Percentiles rank a stretch among this genome's conserved stretches.
phyloP scores from a whole-genome alignment of 2,113 vertebrate genomes.

The Pseudopipra pipra region DNA sequence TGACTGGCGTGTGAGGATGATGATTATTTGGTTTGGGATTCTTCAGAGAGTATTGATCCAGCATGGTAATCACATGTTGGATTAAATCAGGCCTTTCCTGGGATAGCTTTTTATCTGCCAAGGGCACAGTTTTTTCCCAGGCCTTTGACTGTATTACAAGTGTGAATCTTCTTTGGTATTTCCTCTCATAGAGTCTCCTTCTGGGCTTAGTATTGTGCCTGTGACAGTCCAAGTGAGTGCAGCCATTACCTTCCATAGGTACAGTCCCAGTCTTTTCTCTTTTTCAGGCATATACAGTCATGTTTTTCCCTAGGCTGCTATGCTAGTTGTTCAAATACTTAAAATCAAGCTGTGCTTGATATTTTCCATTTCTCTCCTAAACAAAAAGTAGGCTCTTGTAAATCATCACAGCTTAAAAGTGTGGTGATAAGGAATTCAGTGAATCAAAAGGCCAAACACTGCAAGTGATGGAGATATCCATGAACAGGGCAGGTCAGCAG shows the following conservation, averaged over 20 bases:
- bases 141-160: background rate
- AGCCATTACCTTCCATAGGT: background rate
- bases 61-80: background rate
- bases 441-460: background rate
- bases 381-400: background rate
- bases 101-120: background rate
- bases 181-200: background rate
- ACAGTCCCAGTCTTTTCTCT: background rate
- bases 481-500: background rate
- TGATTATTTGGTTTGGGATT: background rate
- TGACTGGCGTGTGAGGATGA: background rate
- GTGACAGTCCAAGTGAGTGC: background rate
- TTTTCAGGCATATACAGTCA: background rate
- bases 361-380: background rate
- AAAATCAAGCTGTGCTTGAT: background rate
- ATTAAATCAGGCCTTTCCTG: background rate
- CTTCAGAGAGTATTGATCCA: background rate
- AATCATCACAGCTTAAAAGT: background rate
- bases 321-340: background rate
- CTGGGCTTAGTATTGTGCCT: background rate
- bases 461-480: background rate
- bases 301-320: background rate
- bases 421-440: background rate
- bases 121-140: background rate
- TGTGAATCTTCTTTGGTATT: accelerated